Evolutionary conservation across 2,113 vertebrate species (phyloP).

Genomic region (Microcebus griseorufus): DNA sequence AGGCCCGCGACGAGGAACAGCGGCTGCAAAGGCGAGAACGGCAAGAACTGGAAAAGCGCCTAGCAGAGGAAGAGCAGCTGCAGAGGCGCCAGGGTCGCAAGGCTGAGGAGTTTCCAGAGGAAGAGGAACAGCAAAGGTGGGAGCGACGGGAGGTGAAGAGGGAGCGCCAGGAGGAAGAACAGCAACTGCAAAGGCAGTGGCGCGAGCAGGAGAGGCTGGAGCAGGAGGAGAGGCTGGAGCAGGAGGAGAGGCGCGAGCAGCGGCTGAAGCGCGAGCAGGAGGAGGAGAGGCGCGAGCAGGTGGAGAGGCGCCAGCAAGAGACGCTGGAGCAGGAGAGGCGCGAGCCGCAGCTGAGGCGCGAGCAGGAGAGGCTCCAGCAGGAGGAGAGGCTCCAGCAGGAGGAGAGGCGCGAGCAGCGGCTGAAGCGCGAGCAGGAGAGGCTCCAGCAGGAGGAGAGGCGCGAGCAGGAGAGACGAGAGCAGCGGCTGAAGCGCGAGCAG

Average conservation of each 20-base stretch:
- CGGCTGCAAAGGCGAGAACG: conserved; percentile 27
- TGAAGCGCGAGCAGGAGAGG: rapidly evolving
- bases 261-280: not conserved
- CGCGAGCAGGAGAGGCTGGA: not conserved
- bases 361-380: not conserved
- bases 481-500: not conserved
- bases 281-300: not conserved
- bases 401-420: no score
- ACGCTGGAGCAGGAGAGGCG: no score
- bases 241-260: not conserved
- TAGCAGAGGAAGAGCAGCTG: not conserved
- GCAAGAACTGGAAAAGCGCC: rapidly evolving
- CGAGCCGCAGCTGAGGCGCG: no score
- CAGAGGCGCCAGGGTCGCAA: not conserved
- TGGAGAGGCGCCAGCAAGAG: not conserved
- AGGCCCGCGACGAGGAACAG: not conserved
- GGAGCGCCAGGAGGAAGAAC: not conserved
- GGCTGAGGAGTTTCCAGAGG: not conserved
- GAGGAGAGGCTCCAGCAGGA: not conserved
- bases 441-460: not conserved
- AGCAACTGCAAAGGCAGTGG: not conserved
- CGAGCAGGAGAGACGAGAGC: no score
- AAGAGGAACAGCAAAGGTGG: not conserved
- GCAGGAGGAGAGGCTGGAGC: rapidly evolving
- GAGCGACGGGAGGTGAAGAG: not conserved